These are phyloP conservation scores for Neosalanx taihuensis DNA, from an alignment of 2,797 vertebrate species.

Conservation along the genomic window DNA sequence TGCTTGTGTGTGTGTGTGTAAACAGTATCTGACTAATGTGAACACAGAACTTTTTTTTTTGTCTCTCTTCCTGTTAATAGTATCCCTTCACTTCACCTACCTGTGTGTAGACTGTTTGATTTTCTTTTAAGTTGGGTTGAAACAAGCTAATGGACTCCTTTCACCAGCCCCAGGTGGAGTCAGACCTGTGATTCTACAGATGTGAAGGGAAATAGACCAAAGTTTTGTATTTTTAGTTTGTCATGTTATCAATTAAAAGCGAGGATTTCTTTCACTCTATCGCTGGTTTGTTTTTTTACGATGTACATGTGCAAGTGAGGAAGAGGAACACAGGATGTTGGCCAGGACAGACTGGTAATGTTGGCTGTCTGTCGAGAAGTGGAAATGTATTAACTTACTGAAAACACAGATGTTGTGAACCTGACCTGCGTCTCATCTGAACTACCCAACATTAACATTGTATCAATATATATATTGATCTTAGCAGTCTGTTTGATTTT, in stretches of 20 bases:
- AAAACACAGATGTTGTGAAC: constrained; percentile 58
- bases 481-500: constrained; percentile 80
- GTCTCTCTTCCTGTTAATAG: constrained; percentile 54
- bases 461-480: constrained; percentile 78
- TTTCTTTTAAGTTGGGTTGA: constrained; percentile 53
- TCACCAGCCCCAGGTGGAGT: constrained; percentile 56
- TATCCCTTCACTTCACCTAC: constrained; percentile 55
- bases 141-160: constrained; percentile 54
- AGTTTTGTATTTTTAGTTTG: constrained; percentile 80
- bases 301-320: constrained; percentile 49
- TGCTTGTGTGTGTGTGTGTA: constrained; percentile 65
- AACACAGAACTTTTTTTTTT: constrained; percentile 69
- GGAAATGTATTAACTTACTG: constrained; percentile 44
- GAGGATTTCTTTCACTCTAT: constrained; percentile 47
- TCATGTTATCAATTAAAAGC: constrained; percentile 65
- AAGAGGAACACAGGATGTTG: constrained; percentile 27
- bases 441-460: constrained; percentile 79
- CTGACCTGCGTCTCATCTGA: constrained; percentile 72
- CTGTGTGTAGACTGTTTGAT: constrained; percentile 60
- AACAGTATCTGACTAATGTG: constrained; percentile 67
- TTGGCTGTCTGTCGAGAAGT: constrained; percentile 40
- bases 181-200: constrained; percentile 57
- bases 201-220: constrained; percentile 80
- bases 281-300: constrained; percentile 35
- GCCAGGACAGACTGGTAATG: constrained; percentile 37